Evolutionary conservation across 2,888 invertebrate genomes (phyloP), one percentile per base, ranked within the genome.

Genomic region (Empis stercorea): DNA sequence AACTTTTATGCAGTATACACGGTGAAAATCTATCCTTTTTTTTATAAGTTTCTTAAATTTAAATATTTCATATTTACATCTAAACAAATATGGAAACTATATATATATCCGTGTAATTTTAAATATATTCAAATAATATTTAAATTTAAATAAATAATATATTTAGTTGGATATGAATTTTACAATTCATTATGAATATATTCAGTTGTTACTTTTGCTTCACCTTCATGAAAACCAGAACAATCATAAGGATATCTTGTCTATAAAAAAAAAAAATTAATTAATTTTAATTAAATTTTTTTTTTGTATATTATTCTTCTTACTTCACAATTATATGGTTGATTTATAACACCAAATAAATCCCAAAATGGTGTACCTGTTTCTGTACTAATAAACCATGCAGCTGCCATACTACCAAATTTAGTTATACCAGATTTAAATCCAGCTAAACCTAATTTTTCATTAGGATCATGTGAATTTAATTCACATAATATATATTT

Each of bases 111-210:
- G n/a, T n/a, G n/a, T n/a, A n/a, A n/a, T n/a, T n/a, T n/a, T n/a
- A n/a, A n/a, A n/a, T n/a, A n/a, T n/a, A n/a, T n/a, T n/a, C n/a
- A n/a, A n/a, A n/a, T n/a, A n/a, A n/a, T n/a, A n/a, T n/a, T n/a
- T n/a, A n/a, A n/a, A n/a, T n/a, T n/a, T n/a, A n/a, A n/a, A n/a
- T n/a, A n/a, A n/a, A n/a, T n/a, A n/a, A n/a, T n/a, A n/a, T n/a
- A n/a, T n/a, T n/a, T n/a, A n/a, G n/a, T n/a, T n/a, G n/a, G n/a
- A n/a, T 20, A 20, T 20, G 3, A 20, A 20, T 27, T 27, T 58
- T 80, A 87, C 66, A 88, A 75, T 72, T 88, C 88, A 63, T 76
- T 87, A 68, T 87, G 88, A 58, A 81, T 76, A 51, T 82, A 83
- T 71, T 87, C 87, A 42, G 86, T 87, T 47, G 86, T 87, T 27